These are phyloP conservation scores for Scaptomyza flava DNA, from an alignment of 2,888 invertebrate genomes.

Conservation along the genomic window DNA sequence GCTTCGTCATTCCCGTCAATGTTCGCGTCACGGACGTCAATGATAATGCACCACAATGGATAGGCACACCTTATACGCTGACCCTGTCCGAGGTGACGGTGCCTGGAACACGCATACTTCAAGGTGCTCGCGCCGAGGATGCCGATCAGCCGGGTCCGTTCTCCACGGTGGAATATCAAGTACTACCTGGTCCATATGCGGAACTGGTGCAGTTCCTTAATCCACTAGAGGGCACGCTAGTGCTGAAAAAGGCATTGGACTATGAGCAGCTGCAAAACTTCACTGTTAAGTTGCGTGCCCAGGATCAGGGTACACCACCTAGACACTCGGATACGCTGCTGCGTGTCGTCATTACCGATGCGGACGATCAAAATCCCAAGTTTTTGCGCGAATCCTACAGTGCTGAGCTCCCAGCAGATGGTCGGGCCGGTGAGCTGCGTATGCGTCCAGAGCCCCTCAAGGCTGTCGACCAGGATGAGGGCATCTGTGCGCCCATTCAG, in stretches of 20 bases:
- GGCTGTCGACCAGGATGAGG: slow-evolving; percentile 90
- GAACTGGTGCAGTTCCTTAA: slow-evolving; percentile 93
- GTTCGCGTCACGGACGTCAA: slow-evolving; percentile 94
- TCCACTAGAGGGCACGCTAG: slow-evolving; percentile 93
- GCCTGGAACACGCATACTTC: slow-evolving; percentile 89
- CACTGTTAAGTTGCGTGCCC: slow-evolving; percentile 89
- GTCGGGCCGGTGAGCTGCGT: slow-evolving; percentile 85
- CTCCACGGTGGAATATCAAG: slow-evolving; percentile 92
- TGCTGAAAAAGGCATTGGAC: slow-evolving; percentile 92
- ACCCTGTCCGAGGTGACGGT: slow-evolving; percentile 93
- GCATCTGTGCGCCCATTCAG: slow-evolving; percentile 84
- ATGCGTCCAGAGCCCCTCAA: slow-evolving; percentile 90
- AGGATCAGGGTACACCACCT: slow-evolving; percentile 93
- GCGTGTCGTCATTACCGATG: slow-evolving; percentile 92
- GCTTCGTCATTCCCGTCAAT: slow-evolving; percentile 84
- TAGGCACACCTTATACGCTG: slow-evolving; percentile 91
- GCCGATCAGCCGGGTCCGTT: slow-evolving; percentile 95
- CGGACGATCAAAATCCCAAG: slow-evolving; percentile 95
- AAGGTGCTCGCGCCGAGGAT: slow-evolving; percentile 91
- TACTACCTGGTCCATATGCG: slow-evolving; percentile 91
- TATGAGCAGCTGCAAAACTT: slow-evolving; percentile 92
- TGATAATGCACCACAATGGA: slow-evolving; percentile 94
- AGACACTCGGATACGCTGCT: slow-evolving; percentile 90
- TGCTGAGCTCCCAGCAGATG: slow-evolving; percentile 88
- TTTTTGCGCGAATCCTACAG: slow-evolving; percentile 91